Evolutionary conservation across 2,797 vertebrate genomes (phyloP).

Genomic region (Phrynocephalus guinanensis): DNA sequence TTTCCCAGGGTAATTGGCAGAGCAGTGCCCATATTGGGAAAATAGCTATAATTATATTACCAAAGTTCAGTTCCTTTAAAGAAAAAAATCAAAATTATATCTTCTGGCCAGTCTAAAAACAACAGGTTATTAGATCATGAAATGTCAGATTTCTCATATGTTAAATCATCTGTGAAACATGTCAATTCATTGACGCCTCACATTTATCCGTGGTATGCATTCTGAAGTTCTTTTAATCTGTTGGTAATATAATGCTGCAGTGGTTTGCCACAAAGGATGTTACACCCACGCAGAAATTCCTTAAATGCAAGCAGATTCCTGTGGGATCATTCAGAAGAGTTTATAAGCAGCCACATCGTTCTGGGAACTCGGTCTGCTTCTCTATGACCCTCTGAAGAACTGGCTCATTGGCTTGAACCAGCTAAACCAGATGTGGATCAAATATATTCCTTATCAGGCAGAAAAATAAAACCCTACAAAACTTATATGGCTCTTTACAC

Average conservation of each 20-base stretch:
- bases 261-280: slow-evolving; percentile 31
- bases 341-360: slow-evolving; percentile 16
- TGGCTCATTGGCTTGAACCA: slow-evolving; percentile 26
- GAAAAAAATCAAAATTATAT: neutral
- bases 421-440: neutral
- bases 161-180: slow-evolving; percentile 13
- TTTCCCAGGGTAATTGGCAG: neutral
- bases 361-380: neutral
- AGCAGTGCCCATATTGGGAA: neutral
- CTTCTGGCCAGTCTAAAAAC: neutral
- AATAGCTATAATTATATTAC: neutral
- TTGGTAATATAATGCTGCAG: slow-evolving; percentile 24
- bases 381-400: neutral
- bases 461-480: neutral
- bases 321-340: slow-evolving; percentile 22
- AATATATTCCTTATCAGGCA: neutral
- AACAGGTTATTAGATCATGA: neutral
- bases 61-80: neutral
- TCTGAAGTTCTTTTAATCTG: slow-evolving; percentile 23
- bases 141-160: slow-evolving; percentile 8
- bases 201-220: slow-evolving; percentile 13
- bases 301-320: slow-evolving; percentile 31
- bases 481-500: neutral
- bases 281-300: slow-evolving; percentile 35
- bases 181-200: neutral